Percentiles rank a stretch among this genome's conserved stretches.
These are phyloP conservation scores for Thunnus maccoyii DNA, from an alignment of 2,113 vertebrate genomes.

Conservation along the genomic window DNA sequence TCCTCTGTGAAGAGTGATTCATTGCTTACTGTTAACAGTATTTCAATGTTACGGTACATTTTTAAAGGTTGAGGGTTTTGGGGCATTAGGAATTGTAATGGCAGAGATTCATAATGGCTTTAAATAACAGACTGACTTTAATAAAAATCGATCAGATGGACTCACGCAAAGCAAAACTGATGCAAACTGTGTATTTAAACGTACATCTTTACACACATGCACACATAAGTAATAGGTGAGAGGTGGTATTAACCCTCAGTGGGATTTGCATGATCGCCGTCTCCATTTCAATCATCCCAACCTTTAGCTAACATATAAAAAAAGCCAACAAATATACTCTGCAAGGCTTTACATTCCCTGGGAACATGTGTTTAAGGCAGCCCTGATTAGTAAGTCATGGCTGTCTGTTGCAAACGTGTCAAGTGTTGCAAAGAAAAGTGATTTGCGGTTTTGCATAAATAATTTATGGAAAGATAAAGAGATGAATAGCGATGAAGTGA, in stretches of 20 bases:
- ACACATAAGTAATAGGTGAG: not conserved
- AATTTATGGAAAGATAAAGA: conserved; percentile 63
- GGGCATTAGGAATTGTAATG: conserved; percentile 8
- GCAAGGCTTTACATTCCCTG: not conserved
- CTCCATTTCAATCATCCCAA: conserved; percentile 26
- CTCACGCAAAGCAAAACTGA: not conserved
- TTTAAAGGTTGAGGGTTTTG: not conserved
- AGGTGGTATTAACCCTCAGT: not conserved
- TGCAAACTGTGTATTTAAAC: not conserved
- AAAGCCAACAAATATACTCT: not conserved
- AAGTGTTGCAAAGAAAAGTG: conserved; percentile 43
- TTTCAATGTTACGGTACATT: conserved; percentile 27
- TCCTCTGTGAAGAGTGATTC: conserved; percentile 20
- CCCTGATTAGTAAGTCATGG: conserved; percentile 38
- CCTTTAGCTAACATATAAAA: not conserved
- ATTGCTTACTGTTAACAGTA: conserved; percentile 6
- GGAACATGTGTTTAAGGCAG: conserved; percentile 9
- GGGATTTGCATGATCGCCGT: conserved; percentile 38
- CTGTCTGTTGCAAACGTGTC: conserved; percentile 9
- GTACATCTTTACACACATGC: not conserved
- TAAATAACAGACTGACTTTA: conserved; percentile 5
- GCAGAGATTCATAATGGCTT: not conserved
- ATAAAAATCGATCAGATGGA: not conserved
- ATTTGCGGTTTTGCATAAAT: conserved; percentile 59
- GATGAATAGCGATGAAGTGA: conserved; percentile 48